Evolutionary conservation across 2,797 vertebrate genomes (phyloP), one percentile per base, ranked within the genome.

Genomic region (Poecile montanus): DNA sequence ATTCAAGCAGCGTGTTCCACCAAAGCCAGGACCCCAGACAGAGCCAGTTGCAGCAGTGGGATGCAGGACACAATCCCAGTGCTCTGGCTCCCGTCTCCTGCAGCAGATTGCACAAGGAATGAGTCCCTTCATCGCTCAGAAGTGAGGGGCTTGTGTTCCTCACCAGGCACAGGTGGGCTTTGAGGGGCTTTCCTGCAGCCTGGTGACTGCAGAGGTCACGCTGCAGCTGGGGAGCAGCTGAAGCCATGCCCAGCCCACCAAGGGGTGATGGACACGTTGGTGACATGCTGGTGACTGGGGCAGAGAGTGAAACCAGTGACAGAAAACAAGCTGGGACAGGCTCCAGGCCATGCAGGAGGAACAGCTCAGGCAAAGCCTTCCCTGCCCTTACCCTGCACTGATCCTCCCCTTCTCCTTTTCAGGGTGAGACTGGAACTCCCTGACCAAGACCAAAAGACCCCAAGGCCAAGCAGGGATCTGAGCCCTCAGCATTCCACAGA

Each of bases 51-150:
- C 85, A 88, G 30, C 51, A 40, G 54, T 8, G 45, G 88, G 91
- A 18, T 2, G 29, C 77, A 73, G 93, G 71, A 21, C 45, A 22
- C 10, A 6, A 11, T 4, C 29, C 60, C 29, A 4, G 50, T 2
- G 56, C 6, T 1, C 15, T 73, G 58, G 81, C 72, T 75, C 23
- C 79, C 7, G 0, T 9, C 61, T 58, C 32, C 90, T 66, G 40
- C 54, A 36, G 58, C 40, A 65, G n/a, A 44, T 1, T 68, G 68
- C 20, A 25, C 12, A 3, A 21, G 32, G 65, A 40, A 75, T 0
- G 0, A 56, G 53, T 13, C 40, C 22, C 14, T 54, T 18, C 63
- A 27, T 19, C 17, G 7, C 0, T 1, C 32, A 57, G 3, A 8
- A n/a, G 16, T 8, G 65, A 65, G 14, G 38, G 32, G 44, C 50